phyloP scores from a whole-genome alignment of 2,888 invertebrate genomes.

The Miltochrista miniata region DNA sequence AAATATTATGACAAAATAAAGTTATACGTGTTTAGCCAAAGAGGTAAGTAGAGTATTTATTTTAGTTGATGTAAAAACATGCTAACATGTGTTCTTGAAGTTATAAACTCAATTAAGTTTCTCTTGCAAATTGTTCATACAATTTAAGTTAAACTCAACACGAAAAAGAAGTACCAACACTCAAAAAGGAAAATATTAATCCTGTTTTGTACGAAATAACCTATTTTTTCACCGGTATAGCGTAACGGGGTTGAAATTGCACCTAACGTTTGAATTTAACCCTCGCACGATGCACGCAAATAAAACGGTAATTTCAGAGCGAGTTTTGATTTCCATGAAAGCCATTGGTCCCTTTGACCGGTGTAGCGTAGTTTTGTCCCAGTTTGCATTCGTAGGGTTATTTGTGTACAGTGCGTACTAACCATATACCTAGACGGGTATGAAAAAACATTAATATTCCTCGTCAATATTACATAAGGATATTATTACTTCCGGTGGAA shows the following conservation, averaged over 20 bases:
- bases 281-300: slow-evolving; percentile 21
- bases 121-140: not conserved
- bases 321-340: slow-evolving; percentile 38
- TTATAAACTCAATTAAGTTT: not conserved
- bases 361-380: slow-evolving; percentile 31
- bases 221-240: slow-evolving; percentile 18
- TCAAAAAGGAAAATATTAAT: not conserved
- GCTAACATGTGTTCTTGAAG: not conserved
- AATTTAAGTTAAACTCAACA: not conserved
- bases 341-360: slow-evolving; percentile 38
- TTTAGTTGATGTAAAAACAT: too few relatives aligned
- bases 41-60: too few relatives aligned
- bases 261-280: slow-evolving; percentile 24
- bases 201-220: slow-evolving; percentile 6
- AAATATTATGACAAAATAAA: too few relatives aligned
- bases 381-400: slow-evolving; percentile 28
- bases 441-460: too few relatives aligned
- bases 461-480: too few relatives aligned
- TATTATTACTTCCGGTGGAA: too few relatives aligned
- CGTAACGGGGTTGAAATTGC: slow-evolving; percentile 13
- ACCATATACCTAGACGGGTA: not conserved
- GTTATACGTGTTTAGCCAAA: too few relatives aligned
- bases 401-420: slow-evolving; percentile 14
- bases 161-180: not conserved
- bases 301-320: slow-evolving; percentile 29